Evolutionary conservation across 2,113 vertebrate species (phyloP), one percentile per base, ranked within the genome.

Genomic region (Lota lota): DNA sequence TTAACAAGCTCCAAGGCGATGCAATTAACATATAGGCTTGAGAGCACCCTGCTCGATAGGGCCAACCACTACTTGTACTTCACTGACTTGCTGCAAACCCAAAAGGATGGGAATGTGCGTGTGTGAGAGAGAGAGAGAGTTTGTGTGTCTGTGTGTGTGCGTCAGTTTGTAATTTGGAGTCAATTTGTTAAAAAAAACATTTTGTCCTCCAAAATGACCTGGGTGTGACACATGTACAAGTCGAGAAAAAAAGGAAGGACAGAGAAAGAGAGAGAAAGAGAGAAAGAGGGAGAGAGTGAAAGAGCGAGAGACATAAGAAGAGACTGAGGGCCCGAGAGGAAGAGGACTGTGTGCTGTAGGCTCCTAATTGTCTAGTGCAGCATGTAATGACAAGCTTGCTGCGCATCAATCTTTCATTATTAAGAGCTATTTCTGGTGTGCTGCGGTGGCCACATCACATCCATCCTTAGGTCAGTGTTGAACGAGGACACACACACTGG

Each of bases 351-450:
- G 78, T 83, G 80, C 68, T 79, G 83, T 83, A 88, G 87, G 89
- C 88, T 87, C 89, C 89, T 91, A 92, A 92, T 90, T 91, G 92
- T 92, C 92, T 88, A 85, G 80, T 89, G 89, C 86, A 88, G 88
- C 87, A 87, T 89, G 87, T 92, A 92, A 91, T 92, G 90, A 90
- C 86, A 87, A 91, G 86, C 88, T 92, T 88, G 88, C 88, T 87
- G 82, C 72, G 67, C 88, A 90, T 92, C 88, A 90, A 91, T 92
- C 87, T 91, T 91, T 91, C 86, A 92, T 91, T 91, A 92, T 91
- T 91, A 91, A 87, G 84, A 70, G 72, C 85, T 92, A 90, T 91
- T 93, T 90, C 81, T 81, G 87, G 85, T 88, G 72, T 33, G 69
- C 73, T 82, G 86, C 77, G 76, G 75, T 19, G 64, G 70, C 78